Conservation (phyloP, 2,113 vertebrate species). For the Actinemys pallida region DNA sequence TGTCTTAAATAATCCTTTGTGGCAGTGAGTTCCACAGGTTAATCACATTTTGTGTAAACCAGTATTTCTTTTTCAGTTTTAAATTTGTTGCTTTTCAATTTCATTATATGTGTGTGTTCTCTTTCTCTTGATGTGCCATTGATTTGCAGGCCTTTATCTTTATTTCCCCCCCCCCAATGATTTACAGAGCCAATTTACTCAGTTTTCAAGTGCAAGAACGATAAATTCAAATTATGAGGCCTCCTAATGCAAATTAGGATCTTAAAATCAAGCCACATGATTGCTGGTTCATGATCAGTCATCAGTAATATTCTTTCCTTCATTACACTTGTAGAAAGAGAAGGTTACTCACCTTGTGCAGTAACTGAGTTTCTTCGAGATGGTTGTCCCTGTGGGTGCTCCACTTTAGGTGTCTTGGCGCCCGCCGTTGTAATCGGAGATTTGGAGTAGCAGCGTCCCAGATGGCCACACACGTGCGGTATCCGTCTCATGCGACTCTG, state of each 20-base stretch:
- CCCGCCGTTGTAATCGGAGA: no score
- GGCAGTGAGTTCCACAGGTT: not conserved
- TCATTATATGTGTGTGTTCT: not conserved
- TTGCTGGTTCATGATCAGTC: not conserved
- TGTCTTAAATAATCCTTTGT: not conserved
- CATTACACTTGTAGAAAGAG: not conserved
- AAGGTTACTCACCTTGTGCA: no score
- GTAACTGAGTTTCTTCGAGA: no score
- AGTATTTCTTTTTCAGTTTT: not conserved
- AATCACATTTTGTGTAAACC: not conserved
- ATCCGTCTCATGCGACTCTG: no score
- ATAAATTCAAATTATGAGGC: not conserved
- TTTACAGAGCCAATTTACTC: not conserved
- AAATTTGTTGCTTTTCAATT: not conserved
- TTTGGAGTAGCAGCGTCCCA: no score
- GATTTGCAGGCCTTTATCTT: not conserved
- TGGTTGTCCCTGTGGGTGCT: no score
- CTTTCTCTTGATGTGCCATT: not conserved
- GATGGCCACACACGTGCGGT: no score
- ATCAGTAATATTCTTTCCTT: not conserved
- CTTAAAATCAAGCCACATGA: not conserved
- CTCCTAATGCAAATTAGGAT: not conserved
- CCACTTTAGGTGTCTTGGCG: no score
- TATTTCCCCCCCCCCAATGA: not conserved
- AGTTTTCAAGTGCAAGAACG: not conserved